Evolutionary conservation across 1,140 invertebrate species (phyloP), one percentile per base, ranked within the genome.

Genomic region (Druon quercuslanigerum): DNA sequence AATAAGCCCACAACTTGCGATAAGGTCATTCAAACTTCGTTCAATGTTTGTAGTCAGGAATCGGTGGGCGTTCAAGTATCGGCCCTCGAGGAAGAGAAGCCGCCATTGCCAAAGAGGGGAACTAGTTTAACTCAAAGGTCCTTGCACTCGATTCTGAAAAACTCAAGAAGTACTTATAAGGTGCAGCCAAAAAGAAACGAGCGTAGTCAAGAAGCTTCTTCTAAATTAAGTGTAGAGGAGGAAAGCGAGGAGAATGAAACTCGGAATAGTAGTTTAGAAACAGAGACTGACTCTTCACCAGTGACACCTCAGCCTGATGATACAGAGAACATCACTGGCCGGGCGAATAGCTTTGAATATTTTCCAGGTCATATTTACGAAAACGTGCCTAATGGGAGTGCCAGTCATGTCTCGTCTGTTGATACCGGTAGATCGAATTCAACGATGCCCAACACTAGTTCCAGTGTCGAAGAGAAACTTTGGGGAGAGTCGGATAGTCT

Each of bases 261-360:
- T 2, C 56, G 66, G 8, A 75, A 60, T 5, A 85, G 79, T 70
- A 86, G 79, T 79, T 85, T 87, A 3, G 85, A 84, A 17, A 79
- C 79, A 3, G 79, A 74, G 5, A 85, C 84, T 51, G 84, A 81
- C 5, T 89, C 88, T 0, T 73, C 73, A 1, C 57, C 77, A 5
- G 78, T 83, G n/a, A 85, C 88, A 0, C 83, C 85, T 72, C 85
- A 81, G n/a, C 83, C 74, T 0, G 87, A 89, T 9, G 85, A 87
- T 14, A 75, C 70, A 9, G 89, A 89, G 71, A 87, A 89, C 75
- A 81, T 87, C 16, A 85, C 87, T 3, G 91, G 90, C 20, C 81
- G 88, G 78, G 90, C 89, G 3, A 92, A 92, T 70, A 92, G 92
- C 81, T 92, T 92, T 77, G 92, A 93, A 51, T 92, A 92, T 80